A percentile compares a stretch with the other conserved stretches of the same genome.
Conservation (phyloP, 1,140 invertebrate genomes). For the Camponotus floridanus region DNA sequence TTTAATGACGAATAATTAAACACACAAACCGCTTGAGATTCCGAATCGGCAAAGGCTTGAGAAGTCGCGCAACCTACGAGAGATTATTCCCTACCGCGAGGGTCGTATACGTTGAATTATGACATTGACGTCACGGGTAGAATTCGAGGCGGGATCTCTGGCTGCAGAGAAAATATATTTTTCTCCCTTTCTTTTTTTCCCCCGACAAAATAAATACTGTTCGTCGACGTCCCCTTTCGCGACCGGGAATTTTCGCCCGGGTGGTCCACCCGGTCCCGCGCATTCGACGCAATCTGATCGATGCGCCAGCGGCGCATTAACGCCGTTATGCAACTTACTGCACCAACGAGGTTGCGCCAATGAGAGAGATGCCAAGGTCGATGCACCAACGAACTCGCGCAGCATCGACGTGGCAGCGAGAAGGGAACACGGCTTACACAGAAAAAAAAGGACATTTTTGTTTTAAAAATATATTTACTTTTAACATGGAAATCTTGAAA, state of each 20-base stretch:
- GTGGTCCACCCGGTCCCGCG: constrained; percentile 17
- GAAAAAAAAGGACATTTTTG: no score
- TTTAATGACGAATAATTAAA: constrained; percentile 30
- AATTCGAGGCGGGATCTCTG: no score
- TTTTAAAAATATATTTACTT: no score
- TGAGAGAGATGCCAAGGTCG: constrained; percentile 56
- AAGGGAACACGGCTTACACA: constrained; percentile 5
- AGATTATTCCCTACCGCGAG: constrained; percentile 11
- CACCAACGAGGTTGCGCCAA: constrained; percentile 57
- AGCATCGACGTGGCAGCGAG: constrained; percentile 28
- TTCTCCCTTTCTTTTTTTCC: no score
- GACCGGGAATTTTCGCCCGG: constrained; percentile 5
- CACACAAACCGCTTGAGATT: neutral
- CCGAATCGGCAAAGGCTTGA: constrained; percentile 5
- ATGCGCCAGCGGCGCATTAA: constrained; percentile 52
- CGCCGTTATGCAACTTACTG: constrained; percentile 62
- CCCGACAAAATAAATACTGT: no score
- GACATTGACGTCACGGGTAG: no score
- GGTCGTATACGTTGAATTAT: neutral
- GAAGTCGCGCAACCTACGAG: neutral
- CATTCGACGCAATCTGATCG: constrained; percentile 62
- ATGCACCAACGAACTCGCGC: constrained; percentile 56
- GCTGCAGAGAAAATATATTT: no score
- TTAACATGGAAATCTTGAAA: no score
- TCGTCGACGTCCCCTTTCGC: no score